Evolutionary conservation across 2,797 vertebrate species (phyloP).

Genomic region (Strix occidentalis): DNA sequence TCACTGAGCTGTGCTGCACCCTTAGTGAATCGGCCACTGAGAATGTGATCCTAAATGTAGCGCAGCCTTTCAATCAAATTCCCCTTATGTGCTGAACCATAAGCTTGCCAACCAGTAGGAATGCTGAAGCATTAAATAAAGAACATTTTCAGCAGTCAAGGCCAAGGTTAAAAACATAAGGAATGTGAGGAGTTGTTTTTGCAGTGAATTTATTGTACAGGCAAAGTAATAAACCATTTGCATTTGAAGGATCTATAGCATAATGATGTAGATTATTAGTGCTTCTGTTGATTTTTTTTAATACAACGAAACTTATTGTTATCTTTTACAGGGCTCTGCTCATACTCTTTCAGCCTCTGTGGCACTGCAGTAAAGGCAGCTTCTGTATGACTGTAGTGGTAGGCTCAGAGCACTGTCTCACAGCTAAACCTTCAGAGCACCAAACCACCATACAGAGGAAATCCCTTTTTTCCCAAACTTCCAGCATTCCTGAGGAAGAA

Average conservation of each 20-base stretch:
- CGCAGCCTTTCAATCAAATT: constrained; percentile 37
- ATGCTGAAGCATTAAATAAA: constrained; percentile 50
- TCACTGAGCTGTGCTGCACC: neutral
- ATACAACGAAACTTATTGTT: neutral
- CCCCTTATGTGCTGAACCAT: constrained; percentile 18
- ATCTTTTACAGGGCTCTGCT: neutral
- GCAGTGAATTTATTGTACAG: constrained; percentile 31
- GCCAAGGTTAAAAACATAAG: constrained; percentile 61
- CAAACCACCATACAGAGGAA: neutral
- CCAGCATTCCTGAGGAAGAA: neutral
- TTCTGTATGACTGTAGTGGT: neutral
- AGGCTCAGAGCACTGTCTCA: neutral
- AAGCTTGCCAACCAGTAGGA: constrained; percentile 50
- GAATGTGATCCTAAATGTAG: constrained; percentile 41
- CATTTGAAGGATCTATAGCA: constrained; percentile 26
- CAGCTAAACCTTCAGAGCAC: neutral
- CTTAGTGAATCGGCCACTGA: neutral
- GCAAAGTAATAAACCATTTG: constrained; percentile 50
- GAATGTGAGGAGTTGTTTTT: constrained; percentile 27
- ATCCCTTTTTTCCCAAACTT: neutral
- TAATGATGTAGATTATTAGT: constrained; percentile 18
- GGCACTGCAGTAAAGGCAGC: neutral
- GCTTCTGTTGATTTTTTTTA: neutral
- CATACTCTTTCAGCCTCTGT: neutral
- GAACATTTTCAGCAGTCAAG: constrained; percentile 56